A percentile compares a stretch with the other conserved stretches of the same genome.
Conservation (phyloP, 1,140 invertebrate genomes). For the Bombus sylvicola region DNA sequence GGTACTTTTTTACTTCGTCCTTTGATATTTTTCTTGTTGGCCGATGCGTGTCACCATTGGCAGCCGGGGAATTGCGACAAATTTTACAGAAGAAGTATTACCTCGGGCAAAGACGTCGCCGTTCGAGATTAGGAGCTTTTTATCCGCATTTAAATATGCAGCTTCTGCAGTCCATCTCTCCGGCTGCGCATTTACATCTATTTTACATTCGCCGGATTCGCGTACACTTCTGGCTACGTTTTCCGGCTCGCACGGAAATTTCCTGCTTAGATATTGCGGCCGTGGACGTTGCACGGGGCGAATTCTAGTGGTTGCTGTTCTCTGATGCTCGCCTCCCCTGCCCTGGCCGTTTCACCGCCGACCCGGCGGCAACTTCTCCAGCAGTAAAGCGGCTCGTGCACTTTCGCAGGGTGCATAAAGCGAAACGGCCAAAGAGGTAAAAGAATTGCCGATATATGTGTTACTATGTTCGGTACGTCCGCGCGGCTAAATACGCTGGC, state of each 20-base stretch:
- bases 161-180: neutral
- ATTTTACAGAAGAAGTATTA: neutral
- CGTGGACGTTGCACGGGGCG: neutral
- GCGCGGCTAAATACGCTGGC: slow-evolving; percentile 53
- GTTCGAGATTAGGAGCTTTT: slow-evolving; percentile 28
- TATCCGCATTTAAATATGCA: slow-evolving; percentile 49
- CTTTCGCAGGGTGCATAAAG: slow-evolving; percentile 66
- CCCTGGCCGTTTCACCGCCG: slow-evolving; percentile 29
- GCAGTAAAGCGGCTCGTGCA: slow-evolving; percentile 71
- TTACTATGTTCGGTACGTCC: slow-evolving; percentile 37
- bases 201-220: slow-evolving; percentile 43
- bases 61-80: neutral
- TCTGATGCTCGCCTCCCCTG: neutral
- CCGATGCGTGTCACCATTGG: neutral
- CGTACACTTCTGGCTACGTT: slow-evolving; percentile 2
- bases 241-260: slow-evolving; percentile 51
- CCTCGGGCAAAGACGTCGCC: neutral
- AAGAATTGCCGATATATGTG: slow-evolving; percentile 63
- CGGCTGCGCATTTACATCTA: slow-evolving; percentile 29
- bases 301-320: neutral
- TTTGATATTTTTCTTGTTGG: neutral
- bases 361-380: slow-evolving; percentile 63
- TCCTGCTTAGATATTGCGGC: slow-evolving; percentile 25
- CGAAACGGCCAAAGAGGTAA: slow-evolving; percentile 58
- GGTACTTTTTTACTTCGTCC: neutral